These are phyloP conservation scores for Tetramorium parvispinum DNA, from an alignment of 1,140 invertebrate genomes.

Conservation along the genomic window DNA sequence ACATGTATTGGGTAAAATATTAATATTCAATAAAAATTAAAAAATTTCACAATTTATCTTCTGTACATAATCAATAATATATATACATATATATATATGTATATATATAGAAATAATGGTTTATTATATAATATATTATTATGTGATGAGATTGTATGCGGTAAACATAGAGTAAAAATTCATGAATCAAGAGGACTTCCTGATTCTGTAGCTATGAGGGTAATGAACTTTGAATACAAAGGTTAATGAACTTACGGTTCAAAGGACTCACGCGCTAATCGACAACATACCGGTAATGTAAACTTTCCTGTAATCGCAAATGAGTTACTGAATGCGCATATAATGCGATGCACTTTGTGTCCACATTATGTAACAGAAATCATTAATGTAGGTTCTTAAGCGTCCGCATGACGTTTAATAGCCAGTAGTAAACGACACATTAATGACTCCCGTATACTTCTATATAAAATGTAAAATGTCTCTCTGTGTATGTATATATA, in stretches of 20 bases:
- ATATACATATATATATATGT: too few relatives aligned
- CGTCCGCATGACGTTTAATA: conserved; percentile 1
- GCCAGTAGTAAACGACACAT: not conserved
- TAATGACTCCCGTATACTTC: conserved; percentile 9
- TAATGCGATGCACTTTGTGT: conserved; percentile 29
- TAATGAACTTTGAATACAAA: conserved; percentile 40
- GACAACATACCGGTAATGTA: conserved; percentile 36
- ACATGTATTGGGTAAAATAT: not conserved
- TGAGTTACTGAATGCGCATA: conserved; percentile 27
- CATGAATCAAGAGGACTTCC: not conserved
- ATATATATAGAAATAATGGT: not conserved
- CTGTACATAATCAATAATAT: not conserved
- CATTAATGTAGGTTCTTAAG: conserved; percentile 27
- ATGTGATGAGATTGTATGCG: not conserved
- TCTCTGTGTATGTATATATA: too few relatives aligned
- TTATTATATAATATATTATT: not conserved
- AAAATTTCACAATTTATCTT: not conserved
- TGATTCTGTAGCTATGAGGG: not conserved
- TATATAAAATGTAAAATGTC: conserved; percentile 1
- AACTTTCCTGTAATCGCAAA: conserved; percentile 65
- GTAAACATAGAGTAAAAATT: not conserved
- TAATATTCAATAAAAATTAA: not conserved
- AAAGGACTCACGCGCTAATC: conserved; percentile 17
- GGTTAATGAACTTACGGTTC: conserved; percentile 44
- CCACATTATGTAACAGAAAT: conserved; percentile 39